Evolutionary conservation across 2,888 invertebrate species (phyloP).

Genomic region (Incurvaria masculella): DNA sequence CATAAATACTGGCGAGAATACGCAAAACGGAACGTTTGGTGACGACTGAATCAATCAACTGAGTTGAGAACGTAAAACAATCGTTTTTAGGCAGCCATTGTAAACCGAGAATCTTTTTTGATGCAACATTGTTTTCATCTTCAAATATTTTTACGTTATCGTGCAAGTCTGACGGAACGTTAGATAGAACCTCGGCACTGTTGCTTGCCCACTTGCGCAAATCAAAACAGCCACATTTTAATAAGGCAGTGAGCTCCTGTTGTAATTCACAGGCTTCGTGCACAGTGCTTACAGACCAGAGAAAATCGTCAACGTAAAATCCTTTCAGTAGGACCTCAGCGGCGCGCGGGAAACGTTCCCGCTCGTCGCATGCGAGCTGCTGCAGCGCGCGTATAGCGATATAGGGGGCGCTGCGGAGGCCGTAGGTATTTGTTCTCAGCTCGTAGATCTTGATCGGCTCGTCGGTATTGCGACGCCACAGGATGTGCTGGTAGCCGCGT

Average conservation of each 20-base stretch:
- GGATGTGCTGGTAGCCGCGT: background rate
- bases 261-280: slow-evolving; percentile 7
- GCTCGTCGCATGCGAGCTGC: background rate
- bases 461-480: background rate
- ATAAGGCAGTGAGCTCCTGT: slow-evolving; percentile 12
- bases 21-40: background rate
- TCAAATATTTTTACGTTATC: slow-evolving; percentile 4
- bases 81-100: slow-evolving; percentile 14
- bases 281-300: slow-evolving; percentile 4
- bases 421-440: background rate
- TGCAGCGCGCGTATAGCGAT: background rate
- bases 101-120: slow-evolving; percentile 14
- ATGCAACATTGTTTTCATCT: slow-evolving; percentile 4
- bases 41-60: background rate
- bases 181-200: background rate
- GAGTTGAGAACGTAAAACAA: background rate
- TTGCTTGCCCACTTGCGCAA: slow-evolving; percentile 16
- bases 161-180: slow-evolving; percentile 8
- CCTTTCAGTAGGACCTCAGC: slow-evolving; percentile 6
- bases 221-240: slow-evolving; percentile 18
- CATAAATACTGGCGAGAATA: background rate
- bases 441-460: background rate
- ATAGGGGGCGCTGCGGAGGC: background rate
- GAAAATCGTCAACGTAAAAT: slow-evolving; percentile 10
- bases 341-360: background rate